Evolutionary conservation across 2,797 vertebrate genomes (phyloP).

Genomic region (Etheostoma perlongum): DNA sequence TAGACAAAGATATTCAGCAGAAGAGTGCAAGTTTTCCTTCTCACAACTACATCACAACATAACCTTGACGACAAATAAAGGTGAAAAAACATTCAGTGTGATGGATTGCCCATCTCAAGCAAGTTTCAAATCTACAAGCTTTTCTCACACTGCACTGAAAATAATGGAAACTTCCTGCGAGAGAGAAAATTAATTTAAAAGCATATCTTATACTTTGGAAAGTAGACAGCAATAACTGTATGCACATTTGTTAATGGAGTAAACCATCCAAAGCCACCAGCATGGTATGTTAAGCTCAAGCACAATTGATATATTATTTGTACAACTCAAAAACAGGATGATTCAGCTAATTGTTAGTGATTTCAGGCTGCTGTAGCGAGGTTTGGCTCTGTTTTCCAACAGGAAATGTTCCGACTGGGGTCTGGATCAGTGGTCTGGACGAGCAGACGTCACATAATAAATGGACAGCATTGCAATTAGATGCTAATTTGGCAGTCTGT

Average conservation of each 20-base stretch:
- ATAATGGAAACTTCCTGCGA: conserved; percentile 42
- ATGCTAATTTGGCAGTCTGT: conserved; percentile 51
- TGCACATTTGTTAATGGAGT: conserved; percentile 29
- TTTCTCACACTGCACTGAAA: conserved; percentile 36
- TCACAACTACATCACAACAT: conserved; percentile 21
- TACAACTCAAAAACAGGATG: background rate
- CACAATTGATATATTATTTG: background rate
- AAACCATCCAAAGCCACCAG: conserved; percentile 28
- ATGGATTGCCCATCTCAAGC: conserved; percentile 50
- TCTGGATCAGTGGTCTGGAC: conserved; percentile 25
- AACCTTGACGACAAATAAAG: conserved; percentile 60
- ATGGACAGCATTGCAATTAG: conserved; percentile 33
- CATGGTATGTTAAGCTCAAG: background rate
- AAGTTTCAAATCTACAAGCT: conserved; percentile 39
- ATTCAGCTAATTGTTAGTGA: background rate
- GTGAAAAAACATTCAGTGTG: conserved; percentile 53
- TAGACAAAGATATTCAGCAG: background rate
- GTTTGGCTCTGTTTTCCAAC: background rate
- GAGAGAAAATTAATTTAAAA: conserved; percentile 44
- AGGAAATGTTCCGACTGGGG: background rate
- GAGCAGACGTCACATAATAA: conserved; percentile 29
- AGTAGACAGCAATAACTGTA: conserved; percentile 24
- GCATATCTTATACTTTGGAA: conserved; percentile 27
- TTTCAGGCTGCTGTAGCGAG: background rate
- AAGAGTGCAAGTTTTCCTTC: background rate